These are phyloP conservation scores for Zapornia atra DNA, from an alignment of 2,113 vertebrate species.

Conservation along the genomic window DNA sequence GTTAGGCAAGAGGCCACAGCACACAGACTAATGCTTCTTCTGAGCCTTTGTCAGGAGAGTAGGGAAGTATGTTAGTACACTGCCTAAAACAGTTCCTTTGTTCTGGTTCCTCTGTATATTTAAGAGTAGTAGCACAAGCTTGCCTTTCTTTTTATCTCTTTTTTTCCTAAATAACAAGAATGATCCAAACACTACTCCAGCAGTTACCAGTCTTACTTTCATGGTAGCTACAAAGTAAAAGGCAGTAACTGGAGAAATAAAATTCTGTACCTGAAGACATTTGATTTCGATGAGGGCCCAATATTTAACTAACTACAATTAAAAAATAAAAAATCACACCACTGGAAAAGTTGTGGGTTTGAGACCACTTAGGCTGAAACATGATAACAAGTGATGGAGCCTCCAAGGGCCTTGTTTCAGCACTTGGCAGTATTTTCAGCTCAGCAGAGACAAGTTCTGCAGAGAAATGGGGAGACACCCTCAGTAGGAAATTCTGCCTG, in stretches of 20 bases:
- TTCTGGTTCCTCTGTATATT: neutral
- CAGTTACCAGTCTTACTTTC: neutral
- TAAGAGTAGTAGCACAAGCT: neutral
- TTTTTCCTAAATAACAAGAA: neutral
- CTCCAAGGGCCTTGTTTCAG: neutral
- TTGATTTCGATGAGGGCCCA: neutral
- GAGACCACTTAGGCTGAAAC: slow-evolving; percentile 18
- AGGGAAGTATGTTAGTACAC: neutral
- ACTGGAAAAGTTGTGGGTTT: slow-evolving; percentile 15
- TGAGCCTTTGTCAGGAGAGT: neutral
- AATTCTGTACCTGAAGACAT: neutral
- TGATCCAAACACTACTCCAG: neutral
- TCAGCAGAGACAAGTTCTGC: neutral
- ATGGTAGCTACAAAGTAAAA: neutral
- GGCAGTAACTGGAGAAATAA: neutral
- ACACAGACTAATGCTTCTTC: neutral
- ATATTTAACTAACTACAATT: neutral
- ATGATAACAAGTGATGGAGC: neutral
- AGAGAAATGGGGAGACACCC: neutral
- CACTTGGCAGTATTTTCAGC: neutral
- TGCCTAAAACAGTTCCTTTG: neutral
- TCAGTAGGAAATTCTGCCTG: neutral
- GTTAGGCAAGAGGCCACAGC: neutral
- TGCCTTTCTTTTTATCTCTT: neutral
- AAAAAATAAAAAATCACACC: neutral